Percentiles rank a stretch among this genome's conserved stretches.
Evolutionary conservation across 2,888 invertebrate species (phyloP).

Genomic region (Tetropium fuscum): DNA sequence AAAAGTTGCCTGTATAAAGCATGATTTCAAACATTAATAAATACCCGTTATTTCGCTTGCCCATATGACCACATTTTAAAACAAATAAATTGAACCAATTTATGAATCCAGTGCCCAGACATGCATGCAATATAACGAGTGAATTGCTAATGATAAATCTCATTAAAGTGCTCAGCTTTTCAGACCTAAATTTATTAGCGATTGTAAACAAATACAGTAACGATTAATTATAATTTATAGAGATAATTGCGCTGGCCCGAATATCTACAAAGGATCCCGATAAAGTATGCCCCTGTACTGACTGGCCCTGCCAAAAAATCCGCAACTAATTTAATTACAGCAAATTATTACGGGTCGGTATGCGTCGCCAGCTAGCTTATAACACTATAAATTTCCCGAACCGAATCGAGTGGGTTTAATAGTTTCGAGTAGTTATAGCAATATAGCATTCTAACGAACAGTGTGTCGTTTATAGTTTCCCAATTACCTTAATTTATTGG

Average conservation of each 20-base stretch:
- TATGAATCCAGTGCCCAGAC: not conserved
- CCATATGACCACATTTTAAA: not conserved
- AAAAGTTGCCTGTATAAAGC: too few species aligned
- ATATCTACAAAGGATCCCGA: slow-evolving; percentile 12
- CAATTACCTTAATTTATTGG: slow-evolving; percentile 35
- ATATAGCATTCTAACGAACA: slow-evolving; percentile 27
- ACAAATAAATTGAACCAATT: slow-evolving; percentile 2
- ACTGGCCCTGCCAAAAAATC: slow-evolving; percentile 20
- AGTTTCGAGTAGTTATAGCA: slow-evolving; percentile 32
- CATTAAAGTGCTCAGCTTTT: slow-evolving; percentile 2
- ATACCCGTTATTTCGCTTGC: too few species aligned
- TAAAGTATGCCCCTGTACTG: slow-evolving; percentile 13
- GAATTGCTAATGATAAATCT: not conserved
- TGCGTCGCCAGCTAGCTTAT: slow-evolving; percentile 22
- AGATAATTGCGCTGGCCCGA: not conserved
- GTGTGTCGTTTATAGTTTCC: slow-evolving; percentile 34
- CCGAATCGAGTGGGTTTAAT: slow-evolving; percentile 33
- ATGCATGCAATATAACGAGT: not conserved
- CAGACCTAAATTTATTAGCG: slow-evolving; percentile 5
- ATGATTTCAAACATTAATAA: too few species aligned
- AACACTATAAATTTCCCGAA: slow-evolving; percentile 27
- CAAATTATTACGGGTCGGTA: slow-evolving; percentile 24
- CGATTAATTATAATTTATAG: slow-evolving; percentile 21
- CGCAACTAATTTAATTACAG: slow-evolving; percentile 28
- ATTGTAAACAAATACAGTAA: not conserved